Conservation (phyloP, 2,113 vertebrate genomes). For the Falcunculus frontatus region DNA sequence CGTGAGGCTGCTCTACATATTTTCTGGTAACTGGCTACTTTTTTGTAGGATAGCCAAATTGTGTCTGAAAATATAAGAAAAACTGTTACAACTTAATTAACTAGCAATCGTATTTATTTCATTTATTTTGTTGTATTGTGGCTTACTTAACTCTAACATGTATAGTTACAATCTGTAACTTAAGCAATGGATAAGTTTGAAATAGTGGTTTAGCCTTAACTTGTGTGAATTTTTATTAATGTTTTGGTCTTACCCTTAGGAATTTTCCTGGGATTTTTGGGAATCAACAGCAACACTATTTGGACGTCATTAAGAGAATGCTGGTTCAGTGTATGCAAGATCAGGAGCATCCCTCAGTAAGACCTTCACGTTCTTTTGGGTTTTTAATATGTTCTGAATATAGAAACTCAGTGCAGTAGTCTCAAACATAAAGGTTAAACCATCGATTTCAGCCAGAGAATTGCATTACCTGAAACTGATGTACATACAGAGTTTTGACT, state of each 20-base stretch:
- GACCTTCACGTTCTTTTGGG: not conserved
- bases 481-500: not conserved
- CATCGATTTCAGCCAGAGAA: not conserved
- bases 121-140: not conserved
- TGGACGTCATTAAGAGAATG: constrained; percentile 98
- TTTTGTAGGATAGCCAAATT: not conserved
- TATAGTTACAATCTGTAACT: not conserved
- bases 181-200: not conserved
- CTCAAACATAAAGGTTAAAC: not conserved
- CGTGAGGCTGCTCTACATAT: constrained; percentile 96
- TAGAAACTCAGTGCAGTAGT: not conserved
- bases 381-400: not conserved
- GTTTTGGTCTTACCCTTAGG: constrained; percentile 69
- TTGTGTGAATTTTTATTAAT: not conserved
- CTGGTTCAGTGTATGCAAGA: constrained; percentile 98
- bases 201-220: not conserved
- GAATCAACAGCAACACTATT: constrained; percentile 97
- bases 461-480: not conserved
- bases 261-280: constrained; percentile 99
- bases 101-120: not conserved
- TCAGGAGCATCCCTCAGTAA: constrained; percentile 90
- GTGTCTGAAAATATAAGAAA: not conserved
- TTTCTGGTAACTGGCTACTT: constrained; percentile 85
- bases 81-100: not conserved
- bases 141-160: not conserved